Evolutionary conservation across 2,113 vertebrate species (phyloP).

Genomic region (Regulus satrapa): DNA sequence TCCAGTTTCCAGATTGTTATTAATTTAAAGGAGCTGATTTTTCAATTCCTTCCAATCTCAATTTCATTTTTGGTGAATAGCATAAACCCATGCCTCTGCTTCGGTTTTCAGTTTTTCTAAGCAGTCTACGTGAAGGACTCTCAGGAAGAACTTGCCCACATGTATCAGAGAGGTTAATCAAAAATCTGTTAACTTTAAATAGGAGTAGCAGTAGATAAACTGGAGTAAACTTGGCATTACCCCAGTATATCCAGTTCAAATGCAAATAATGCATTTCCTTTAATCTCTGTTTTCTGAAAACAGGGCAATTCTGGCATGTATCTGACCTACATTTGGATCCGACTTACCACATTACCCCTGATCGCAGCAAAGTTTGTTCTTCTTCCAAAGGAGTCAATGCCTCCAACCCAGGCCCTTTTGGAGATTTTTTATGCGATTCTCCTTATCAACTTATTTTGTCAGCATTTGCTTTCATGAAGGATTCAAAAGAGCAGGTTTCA

Average conservation of each 20-base stretch:
- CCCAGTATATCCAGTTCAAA: neutral
- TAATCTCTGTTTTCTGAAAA: conserved; percentile 44
- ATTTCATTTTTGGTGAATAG: neutral
- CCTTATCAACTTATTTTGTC: conserved; percentile 92
- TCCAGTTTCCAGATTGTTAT: neutral
- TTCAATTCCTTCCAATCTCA: neutral
- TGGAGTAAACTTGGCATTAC: neutral
- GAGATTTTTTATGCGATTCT: conserved; percentile 92
- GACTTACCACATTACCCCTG: conserved; percentile 83
- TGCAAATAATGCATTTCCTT: conserved; percentile 7
- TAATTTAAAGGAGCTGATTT: neutral
- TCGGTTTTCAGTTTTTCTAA: neutral
- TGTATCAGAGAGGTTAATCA: neutral
- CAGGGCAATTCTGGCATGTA: conserved; percentile 95
- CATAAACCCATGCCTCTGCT: neutral
- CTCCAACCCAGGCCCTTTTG: conserved; percentile 82
- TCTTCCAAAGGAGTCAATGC: conserved; percentile 89
- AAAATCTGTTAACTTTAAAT: neutral
- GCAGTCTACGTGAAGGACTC: neutral
- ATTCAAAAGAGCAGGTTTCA: conserved; percentile 74
- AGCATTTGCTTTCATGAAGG: conserved; percentile 84
- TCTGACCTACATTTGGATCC: conserved; percentile 96
- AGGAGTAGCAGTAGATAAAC: neutral
- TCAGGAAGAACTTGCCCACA: neutral
- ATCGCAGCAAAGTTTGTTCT: conserved; percentile 88